Conservation (phyloP, 2,888 invertebrate species). For the Cosmopolites sordidus region DNA sequence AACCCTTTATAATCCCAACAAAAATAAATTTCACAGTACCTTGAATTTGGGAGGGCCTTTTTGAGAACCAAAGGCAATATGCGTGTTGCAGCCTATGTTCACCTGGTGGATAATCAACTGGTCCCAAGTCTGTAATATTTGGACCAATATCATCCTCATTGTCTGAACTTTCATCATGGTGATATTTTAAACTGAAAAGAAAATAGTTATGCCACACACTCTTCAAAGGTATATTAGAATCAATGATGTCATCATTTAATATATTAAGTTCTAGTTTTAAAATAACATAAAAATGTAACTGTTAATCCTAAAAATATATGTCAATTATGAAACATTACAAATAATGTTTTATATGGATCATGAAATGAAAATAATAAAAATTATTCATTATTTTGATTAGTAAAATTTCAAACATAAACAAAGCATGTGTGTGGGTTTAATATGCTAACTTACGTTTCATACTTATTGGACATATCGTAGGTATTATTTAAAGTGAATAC, state of each 20-base stretch:
- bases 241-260: too few relatives aligned
- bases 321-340: too few relatives aligned
- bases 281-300: too few relatives aligned
- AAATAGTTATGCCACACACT: too few relatives aligned
- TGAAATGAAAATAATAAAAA: neutral
- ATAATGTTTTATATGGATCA: neutral
- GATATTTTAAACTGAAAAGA: conserved; percentile 34
- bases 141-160: conserved; percentile 61
- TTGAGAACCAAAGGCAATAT: conserved; percentile 81
- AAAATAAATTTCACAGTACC: too few relatives aligned
- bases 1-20: too few relatives aligned
- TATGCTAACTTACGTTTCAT: conserved; percentile 54
- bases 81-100: conserved; percentile 91
- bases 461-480: conserved; percentile 59
- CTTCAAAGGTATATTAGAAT: too few relatives aligned
- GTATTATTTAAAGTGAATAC: conserved; percentile 39
- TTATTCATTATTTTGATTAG: too few relatives aligned
- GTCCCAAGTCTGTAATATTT: conserved; percentile 52
- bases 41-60: conserved; percentile 49
- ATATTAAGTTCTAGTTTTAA: too few relatives aligned
- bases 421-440: neutral
- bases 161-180: conserved; percentile 61
- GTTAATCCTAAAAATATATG: too few relatives aligned
- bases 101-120: conserved; percentile 70
- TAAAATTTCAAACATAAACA: too few relatives aligned